Percentiles rank a stretch among this genome's conserved stretches.
Conservation (phyloP, 2,113 vertebrate genomes). For the Chloropsis cyanopogon region DNA sequence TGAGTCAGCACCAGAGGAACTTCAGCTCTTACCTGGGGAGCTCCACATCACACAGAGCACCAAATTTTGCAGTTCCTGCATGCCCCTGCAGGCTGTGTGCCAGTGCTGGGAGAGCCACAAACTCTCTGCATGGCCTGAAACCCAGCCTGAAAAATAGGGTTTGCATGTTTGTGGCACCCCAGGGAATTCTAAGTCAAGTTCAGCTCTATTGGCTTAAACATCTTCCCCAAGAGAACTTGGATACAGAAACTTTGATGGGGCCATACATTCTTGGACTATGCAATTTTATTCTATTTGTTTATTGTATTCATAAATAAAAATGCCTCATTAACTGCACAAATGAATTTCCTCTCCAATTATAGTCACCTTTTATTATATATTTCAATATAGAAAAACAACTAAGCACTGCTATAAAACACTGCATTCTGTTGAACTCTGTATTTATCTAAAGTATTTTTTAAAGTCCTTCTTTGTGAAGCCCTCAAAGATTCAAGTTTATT, state of each 20-base stretch:
- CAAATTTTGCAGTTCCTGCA: not conserved
- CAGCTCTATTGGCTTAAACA: not conserved
- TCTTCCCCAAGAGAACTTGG: not conserved
- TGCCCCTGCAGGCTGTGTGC: rapidly evolving
- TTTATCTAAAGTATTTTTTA: conserved; percentile 5
- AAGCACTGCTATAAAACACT: not conserved
- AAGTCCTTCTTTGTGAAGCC: not conserved
- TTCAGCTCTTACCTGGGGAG: not conserved
- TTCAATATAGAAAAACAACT: not conserved
- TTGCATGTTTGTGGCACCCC: not conserved
- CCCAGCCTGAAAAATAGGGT: not conserved
- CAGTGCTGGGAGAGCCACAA: not conserved
- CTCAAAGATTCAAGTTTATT: conserved; percentile 1
- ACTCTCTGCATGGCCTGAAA: not conserved
- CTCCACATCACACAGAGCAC: not conserved
- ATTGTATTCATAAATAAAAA: conserved; percentile 26
- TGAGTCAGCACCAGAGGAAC: not conserved
- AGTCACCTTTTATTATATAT: not conserved
- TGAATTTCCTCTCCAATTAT: not conserved
- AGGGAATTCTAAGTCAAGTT: not conserved
- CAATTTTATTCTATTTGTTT: not conserved
- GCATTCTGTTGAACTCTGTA: not conserved
- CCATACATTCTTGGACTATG: not conserved
- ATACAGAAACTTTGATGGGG: not conserved
- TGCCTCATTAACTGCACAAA: not conserved